Conservation (phyloP, 2,888 invertebrate genomes). For the Coleophora deauratella region DNA sequence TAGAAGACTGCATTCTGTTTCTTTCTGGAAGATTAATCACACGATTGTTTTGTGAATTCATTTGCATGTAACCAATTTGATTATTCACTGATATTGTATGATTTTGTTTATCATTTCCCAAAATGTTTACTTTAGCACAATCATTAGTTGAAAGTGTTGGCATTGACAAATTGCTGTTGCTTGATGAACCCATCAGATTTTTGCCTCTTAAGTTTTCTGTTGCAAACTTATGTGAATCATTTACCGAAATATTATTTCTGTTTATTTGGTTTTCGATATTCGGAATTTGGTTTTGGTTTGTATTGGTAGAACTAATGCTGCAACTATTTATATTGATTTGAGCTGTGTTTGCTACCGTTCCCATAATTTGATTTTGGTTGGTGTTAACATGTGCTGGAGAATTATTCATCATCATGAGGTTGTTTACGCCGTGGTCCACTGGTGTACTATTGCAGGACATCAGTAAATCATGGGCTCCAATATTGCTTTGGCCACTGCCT, state of each 20-base stretch:
- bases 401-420: slow-evolving; percentile 59
- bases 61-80: slow-evolving; percentile 64
- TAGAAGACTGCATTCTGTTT: slow-evolving; percentile 48
- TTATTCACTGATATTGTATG: slow-evolving; percentile 59
- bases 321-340: slow-evolving; percentile 64
- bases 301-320: slow-evolving; percentile 46
- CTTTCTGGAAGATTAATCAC: slow-evolving; percentile 65
- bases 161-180: slow-evolving; percentile 41
- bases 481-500: slow-evolving; percentile 39
- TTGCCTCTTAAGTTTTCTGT: slow-evolving; percentile 58
- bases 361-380: slow-evolving; percentile 50
- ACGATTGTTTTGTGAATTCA: slow-evolving; percentile 61
- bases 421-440: slow-evolving; percentile 48
- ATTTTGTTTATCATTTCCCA: slow-evolving; percentile 52
- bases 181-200: slow-evolving; percentile 53
- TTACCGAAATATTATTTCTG: slow-evolving; percentile 43
- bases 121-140: slow-evolving; percentile 57
- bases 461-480: slow-evolving; percentile 55
- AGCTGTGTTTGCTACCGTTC: slow-evolving; percentile 37
- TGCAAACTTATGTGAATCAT: slow-evolving; percentile 51
- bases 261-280: slow-evolving; percentile 53
- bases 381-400: slow-evolving; percentile 43
- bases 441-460: slow-evolving; percentile 57
- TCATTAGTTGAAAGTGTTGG: slow-evolving; percentile 47
- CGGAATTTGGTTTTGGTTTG: slow-evolving; percentile 44